phyloP scores from a whole-genome alignment of 2,888 invertebrate genomes.

The Drosophila gaucha region DNA sequence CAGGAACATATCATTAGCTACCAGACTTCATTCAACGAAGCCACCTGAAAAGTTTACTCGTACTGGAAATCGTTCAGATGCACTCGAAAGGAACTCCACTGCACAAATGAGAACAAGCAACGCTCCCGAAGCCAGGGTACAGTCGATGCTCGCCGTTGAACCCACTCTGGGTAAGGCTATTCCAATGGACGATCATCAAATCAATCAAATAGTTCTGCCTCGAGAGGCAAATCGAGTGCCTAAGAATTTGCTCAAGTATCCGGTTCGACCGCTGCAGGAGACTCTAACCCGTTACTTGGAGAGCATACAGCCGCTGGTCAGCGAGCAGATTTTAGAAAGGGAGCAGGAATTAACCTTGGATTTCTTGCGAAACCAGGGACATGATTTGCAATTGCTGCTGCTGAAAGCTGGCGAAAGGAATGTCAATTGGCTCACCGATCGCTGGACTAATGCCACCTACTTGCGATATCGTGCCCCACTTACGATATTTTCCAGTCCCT shows the following conservation, averaged over 20 bases:
- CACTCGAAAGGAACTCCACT: neutral
- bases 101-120: neutral
- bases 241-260: conserved; percentile 84
- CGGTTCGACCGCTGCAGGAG: conserved; percentile 91
- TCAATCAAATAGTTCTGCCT: neutral
- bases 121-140: neutral
- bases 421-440: conserved; percentile 94
- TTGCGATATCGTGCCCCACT: conserved; percentile 93
- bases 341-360: conserved; percentile 87
- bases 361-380: conserved; percentile 72
- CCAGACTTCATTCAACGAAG: neutral
- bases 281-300: conserved; percentile 91
- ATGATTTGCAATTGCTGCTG: conserved; percentile 87
- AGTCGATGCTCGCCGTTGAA: neutral
- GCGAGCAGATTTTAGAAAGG: conserved; percentile 88
- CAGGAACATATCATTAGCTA: neutral
- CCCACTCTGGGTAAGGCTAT: neutral
- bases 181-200: neutral
- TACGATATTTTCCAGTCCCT: conserved; percentile 94
- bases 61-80: neutral
- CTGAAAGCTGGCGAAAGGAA: conserved; percentile 87
- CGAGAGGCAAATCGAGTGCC: neutral
- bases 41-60: neutral
- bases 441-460: conserved; percentile 95
- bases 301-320: conserved; percentile 91